Conservation (phyloP, 2,888 invertebrate genomes). For the Ectemnius lituratus region DNA sequence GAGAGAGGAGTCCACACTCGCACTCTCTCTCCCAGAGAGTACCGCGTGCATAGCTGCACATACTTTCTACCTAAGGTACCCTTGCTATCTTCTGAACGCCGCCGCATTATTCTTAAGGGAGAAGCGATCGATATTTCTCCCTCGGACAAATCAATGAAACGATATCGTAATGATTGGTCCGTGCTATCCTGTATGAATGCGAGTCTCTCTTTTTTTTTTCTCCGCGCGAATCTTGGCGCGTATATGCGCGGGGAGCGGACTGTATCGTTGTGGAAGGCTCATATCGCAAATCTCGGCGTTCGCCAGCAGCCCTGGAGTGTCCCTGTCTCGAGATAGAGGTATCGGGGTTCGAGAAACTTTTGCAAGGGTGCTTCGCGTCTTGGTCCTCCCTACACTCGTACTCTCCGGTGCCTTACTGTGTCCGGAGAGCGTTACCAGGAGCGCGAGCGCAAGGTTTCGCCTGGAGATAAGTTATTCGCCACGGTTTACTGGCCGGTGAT, state of each 20-base stretch:
- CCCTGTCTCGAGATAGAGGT: constrained; percentile 46
- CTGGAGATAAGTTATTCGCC: constrained; percentile 67
- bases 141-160: not conserved
- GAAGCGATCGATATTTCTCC: not conserved
- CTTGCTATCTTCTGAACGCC: not conserved
- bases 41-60: not conserved
- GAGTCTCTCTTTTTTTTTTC: not conserved
- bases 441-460: constrained; percentile 48
- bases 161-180: not conserved
- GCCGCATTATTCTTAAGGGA: not conserved
- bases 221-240: not conserved
- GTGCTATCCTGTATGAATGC: not conserved
- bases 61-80: constrained; percentile 5
- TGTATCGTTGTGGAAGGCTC: constrained; percentile 31
- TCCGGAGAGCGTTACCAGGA: constrained; percentile 28
- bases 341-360: constrained; percentile 50
- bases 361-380: constrained; percentile 45
- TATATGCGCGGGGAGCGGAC: constrained; percentile 35
- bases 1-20: too few species aligned
- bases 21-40: too few species aligned
- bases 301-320: constrained; percentile 24
- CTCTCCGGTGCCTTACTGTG: constrained; percentile 24
- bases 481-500: constrained; percentile 63
- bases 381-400: constrained; percentile 39
- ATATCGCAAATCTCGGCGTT: constrained; percentile 57